Percentiles rank a stretch among this genome's conserved stretches.
Conservation (phyloP, 2,888 invertebrate species). For the Tiliacea citrago region DNA sequence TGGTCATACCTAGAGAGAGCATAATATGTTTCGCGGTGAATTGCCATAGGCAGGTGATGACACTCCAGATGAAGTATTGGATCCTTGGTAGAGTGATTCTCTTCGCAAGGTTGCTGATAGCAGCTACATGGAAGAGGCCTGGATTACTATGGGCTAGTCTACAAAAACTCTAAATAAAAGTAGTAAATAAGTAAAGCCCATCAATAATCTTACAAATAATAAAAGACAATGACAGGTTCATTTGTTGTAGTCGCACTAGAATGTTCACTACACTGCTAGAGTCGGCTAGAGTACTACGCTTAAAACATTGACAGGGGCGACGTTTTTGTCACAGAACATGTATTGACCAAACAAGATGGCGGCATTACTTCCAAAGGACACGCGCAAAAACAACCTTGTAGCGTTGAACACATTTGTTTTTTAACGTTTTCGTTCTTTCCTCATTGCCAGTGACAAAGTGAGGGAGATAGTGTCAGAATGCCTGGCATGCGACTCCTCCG, state of each 20-base stretch:
- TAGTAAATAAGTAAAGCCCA: too few relatives aligned
- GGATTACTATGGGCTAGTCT: too few relatives aligned
- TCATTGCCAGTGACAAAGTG: slow-evolving; percentile 67
- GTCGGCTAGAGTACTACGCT: not conserved
- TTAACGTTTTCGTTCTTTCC: not conserved
- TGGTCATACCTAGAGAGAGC: not conserved
- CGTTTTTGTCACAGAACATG: not conserved
- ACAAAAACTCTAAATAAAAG: too few relatives aligned
- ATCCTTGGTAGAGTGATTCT: not conserved
- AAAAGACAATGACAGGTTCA: not conserved
- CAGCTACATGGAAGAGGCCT: too few relatives aligned
- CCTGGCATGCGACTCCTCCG: slow-evolving; percentile 67
- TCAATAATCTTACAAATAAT: too few relatives aligned
- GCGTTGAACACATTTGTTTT: not conserved
- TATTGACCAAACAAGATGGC: not conserved
- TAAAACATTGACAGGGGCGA: not conserved
- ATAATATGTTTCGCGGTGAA: too few relatives aligned
- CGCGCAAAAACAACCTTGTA: too few relatives aligned
- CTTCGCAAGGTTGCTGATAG: not conserved
- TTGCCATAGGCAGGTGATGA: not conserved
- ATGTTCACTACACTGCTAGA: not conserved
- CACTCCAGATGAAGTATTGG: not conserved
- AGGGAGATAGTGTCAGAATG: slow-evolving; percentile 70
- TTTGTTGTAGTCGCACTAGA: not conserved
- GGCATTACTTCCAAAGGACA: too few relatives aligned